phyloP scores from a whole-genome alignment of 1,140 invertebrate genomes.

The Triops cancriformis region DNA sequence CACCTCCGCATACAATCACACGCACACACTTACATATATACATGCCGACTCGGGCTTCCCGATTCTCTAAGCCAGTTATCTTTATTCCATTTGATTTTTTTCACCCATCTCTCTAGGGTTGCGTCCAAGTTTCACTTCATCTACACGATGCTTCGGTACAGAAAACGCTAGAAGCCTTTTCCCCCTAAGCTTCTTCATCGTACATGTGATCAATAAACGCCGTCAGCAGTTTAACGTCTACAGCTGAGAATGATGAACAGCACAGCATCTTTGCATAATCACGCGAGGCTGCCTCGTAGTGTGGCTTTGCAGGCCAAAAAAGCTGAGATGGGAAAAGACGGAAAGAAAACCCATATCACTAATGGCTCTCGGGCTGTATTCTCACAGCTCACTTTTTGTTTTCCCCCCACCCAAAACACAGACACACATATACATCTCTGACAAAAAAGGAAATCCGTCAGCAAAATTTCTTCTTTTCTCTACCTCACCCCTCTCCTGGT shows the following conservation, averaged over 20 bases:
- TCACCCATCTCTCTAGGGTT: background rate
- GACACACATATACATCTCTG: background rate
- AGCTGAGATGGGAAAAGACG: background rate
- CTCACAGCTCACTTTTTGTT: background rate
- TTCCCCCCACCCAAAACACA: background rate
- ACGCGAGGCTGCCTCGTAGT: background rate
- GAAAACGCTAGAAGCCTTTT: background rate
- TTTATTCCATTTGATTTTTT: background rate
- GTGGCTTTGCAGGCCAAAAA: background rate
- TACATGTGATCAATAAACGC: background rate
- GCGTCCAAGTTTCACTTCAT: background rate
- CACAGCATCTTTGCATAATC: background rate
- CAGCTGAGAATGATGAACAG: background rate
- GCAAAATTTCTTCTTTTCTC: background rate
- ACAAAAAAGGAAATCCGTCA: background rate
- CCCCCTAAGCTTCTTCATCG: background rate
- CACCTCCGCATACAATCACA: background rate
- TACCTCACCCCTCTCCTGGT: background rate
- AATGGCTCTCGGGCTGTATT: background rate
- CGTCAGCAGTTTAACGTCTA: background rate
- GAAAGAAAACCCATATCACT: background rate
- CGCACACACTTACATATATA: background rate
- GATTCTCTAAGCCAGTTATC: background rate
- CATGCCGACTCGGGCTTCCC: background rate
- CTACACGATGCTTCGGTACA: background rate